A percentile compares a stretch with the other conserved stretches of the same genome.
Conservation (phyloP, 2,888 invertebrate genomes). For the Pteria penguin region DNA sequence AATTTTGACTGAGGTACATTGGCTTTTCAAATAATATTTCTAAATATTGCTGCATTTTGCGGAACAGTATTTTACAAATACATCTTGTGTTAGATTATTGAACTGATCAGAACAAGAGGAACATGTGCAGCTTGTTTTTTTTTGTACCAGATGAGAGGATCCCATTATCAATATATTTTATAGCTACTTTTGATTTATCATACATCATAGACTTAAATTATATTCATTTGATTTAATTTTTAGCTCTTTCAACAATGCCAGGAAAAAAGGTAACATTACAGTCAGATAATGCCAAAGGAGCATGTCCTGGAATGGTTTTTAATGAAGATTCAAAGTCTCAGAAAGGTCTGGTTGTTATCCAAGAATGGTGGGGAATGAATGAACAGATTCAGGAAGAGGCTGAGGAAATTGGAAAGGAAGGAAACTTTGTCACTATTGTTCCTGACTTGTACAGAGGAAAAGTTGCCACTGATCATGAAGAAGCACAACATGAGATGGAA, state of each 20-base stretch:
- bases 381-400: constrained; percentile 67
- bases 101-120: no score
- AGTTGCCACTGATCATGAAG: constrained; percentile 68
- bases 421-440: constrained; percentile 66
- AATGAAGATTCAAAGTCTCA: constrained; percentile 40
- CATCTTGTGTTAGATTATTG: no score
- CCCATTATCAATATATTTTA: no score
- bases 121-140: no score
- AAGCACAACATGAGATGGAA: constrained; percentile 72
- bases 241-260: not conserved
- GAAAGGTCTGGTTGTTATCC: constrained; percentile 63
- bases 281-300: constrained; percentile 42
- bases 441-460: constrained; percentile 75
- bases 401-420: constrained; percentile 52
- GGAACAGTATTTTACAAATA: no score
- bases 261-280: constrained; percentile 31
- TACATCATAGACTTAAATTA: no score
- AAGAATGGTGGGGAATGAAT: constrained; percentile 78
- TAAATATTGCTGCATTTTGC: no score
- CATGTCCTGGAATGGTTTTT: constrained; percentile 35
- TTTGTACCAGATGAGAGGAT: no score
- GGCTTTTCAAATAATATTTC: no score
- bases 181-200: no score
- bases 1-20: no score
- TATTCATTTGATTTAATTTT: not conserved